phyloP scores from a whole-genome alignment of 2,797 vertebrate genomes.

The Leuciscus waleckii region DNA sequence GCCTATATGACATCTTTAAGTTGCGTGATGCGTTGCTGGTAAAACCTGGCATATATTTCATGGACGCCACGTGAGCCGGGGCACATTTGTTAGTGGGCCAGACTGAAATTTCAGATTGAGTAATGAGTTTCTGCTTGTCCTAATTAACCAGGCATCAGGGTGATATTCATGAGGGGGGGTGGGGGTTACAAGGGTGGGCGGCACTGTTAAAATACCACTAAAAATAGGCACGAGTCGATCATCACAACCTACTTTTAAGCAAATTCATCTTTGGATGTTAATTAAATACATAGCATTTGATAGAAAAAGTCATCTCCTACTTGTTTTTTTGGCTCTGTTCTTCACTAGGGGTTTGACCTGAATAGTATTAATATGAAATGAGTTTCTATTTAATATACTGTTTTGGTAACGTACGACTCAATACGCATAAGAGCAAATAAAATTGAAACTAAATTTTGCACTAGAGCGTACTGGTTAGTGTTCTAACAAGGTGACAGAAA shows the following conservation, averaged over 20 bases:
- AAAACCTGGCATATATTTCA: conserved; percentile 73
- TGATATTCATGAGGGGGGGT: conserved; percentile 63
- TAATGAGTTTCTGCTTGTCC: conserved; percentile 86
- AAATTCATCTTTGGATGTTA: conserved; percentile 85
- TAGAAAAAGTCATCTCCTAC: conserved; percentile 74
- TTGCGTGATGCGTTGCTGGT: conserved; percentile 2
- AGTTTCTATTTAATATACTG: not conserved
- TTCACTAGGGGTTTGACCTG: conserved; percentile 51
- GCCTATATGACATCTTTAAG: conserved; percentile 1
- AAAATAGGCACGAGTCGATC: conserved; percentile 78
- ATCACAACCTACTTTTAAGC: conserved; percentile 82
- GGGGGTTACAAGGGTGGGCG: conserved; percentile 54
- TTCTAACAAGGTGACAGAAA: not conserved
- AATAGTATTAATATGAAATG: conserved; percentile 37
- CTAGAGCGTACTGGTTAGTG: not conserved
- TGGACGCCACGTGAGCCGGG: conserved; percentile 71
- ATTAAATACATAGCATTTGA: conserved; percentile 81
- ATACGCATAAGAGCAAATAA: conserved; percentile 4
- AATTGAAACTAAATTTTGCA: not conserved
- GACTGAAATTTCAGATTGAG: conserved; percentile 81
- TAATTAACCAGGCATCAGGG: conserved; percentile 82
- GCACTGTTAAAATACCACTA: conserved; percentile 75
- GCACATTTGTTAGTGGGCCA: conserved; percentile 76
- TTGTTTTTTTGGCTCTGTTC: conserved; percentile 34
- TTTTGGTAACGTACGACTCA: not conserved